A percentile compares a stretch with the other conserved stretches of the same genome.
phyloP scores from a whole-genome alignment of 2,888 invertebrate genomes.

The Drosophila silvestris region DNA sequence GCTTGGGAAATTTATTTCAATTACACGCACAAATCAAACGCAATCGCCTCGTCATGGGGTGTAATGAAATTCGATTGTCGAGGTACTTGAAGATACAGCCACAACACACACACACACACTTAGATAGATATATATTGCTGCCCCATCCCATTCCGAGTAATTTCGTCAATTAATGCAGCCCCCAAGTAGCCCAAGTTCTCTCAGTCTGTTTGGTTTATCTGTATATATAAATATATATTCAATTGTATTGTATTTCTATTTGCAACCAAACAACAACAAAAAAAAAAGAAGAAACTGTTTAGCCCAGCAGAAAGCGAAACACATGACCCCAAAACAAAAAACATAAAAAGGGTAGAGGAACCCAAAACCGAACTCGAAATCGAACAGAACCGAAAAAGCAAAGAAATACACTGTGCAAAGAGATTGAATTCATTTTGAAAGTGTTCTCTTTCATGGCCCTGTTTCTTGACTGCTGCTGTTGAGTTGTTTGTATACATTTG shows the following conservation, averaged over 20 bases:
- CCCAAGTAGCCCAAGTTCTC: background rate
- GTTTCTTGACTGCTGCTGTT: background rate
- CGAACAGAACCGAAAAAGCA: constrained; percentile 1
- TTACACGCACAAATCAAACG: constrained; percentile 54
- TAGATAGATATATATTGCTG: background rate
- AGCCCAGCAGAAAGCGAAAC: constrained; percentile 56
- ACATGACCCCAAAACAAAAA: constrained; percentile 50
- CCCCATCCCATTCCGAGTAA: constrained; percentile 4
- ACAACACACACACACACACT: background rate
- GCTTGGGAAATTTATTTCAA: constrained; percentile 50
- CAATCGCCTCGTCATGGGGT: constrained; percentile 36
- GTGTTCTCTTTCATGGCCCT: constrained; percentile 32
- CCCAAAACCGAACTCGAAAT: constrained; percentile 41
- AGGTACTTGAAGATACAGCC: constrained; percentile 34
- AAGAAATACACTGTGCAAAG: constrained; percentile 25
- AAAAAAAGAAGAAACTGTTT: constrained; percentile 28
- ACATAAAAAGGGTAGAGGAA: constrained; percentile 21
- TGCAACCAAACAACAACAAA: constrained; percentile 22
- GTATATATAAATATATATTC: constrained; percentile 13
- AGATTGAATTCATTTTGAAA: constrained; percentile 44
- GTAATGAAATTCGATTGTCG: constrained; percentile 41
- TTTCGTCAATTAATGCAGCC: constrained; percentile 46
- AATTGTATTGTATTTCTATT: constrained; percentile 56
- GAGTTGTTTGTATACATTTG: background rate
- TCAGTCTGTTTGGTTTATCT: background rate